These are phyloP conservation scores for Gymnocheta viridis DNA, from an alignment of 2,888 invertebrate species.

Conservation along the genomic window DNA sequence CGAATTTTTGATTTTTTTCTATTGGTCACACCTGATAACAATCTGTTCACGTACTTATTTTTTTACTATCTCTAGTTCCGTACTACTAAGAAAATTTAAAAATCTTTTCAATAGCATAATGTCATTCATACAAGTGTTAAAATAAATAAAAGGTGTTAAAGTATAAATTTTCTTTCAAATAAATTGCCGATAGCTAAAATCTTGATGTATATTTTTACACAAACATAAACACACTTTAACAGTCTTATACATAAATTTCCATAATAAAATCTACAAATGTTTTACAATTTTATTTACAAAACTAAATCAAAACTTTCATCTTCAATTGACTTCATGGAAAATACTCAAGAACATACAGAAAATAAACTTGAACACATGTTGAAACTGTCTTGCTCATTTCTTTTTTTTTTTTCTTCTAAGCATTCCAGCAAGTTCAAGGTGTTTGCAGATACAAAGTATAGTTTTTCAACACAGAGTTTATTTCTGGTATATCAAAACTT, in stretches of 20 bases:
- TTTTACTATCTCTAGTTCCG: neutral
- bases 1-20: no score
- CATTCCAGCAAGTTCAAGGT: constrained; percentile 17
- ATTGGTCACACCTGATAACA: no score
- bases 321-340: constrained; percentile 44
- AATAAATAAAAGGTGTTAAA: constrained; percentile 63
- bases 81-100: constrained; percentile 12
- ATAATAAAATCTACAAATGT: constrained; percentile 31
- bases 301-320: constrained; percentile 38
- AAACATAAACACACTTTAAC: neutral
- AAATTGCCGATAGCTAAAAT: constrained; percentile 49
- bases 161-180: constrained; percentile 48
- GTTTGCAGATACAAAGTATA: neutral
- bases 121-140: constrained; percentile 39
- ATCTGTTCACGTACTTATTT: no score
- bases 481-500: neutral
- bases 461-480: neutral
- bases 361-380: neutral
- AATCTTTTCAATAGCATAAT: neutral
- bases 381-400: neutral
- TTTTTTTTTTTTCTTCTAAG: no score
- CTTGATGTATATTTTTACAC: constrained; percentile 9
- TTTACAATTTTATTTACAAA: constrained; percentile 20
- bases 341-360: neutral
- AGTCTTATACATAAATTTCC: neutral